Conservation (phyloP, 2,888 invertebrate species). For the Spisula solida region DNA sequence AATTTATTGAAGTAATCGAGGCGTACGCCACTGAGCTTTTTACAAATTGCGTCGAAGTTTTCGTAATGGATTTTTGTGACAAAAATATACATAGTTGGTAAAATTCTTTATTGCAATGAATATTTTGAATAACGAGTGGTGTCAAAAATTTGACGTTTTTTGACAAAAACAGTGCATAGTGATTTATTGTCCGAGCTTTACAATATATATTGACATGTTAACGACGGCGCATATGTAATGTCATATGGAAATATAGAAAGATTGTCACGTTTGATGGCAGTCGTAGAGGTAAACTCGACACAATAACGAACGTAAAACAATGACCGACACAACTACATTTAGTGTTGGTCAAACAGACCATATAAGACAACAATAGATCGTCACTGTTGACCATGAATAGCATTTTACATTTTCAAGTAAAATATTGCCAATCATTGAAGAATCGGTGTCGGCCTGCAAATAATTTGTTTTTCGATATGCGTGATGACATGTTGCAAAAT, state of each 20-base stretch:
- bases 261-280: conserved; percentile 10
- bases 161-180: conserved; percentile 31
- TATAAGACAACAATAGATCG: not conserved
- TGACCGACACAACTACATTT: not conserved
- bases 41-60: not conserved
- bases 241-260: conserved; percentile 17
- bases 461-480: too few relatives aligned
- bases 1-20: not conserved
- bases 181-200: conserved; percentile 29
- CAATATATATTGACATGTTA: conserved; percentile 23
- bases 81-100: conserved; percentile 14
- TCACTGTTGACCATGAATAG: not conserved
- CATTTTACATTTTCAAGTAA: too few relatives aligned
- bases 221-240: not conserved
- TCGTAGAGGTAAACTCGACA: not conserved
- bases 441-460: too few relatives aligned
- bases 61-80: not conserved
- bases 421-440: too few relatives aligned
- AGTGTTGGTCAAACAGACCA: not conserved
- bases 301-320: not conserved
- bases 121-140: conserved; percentile 45
- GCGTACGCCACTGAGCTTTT: not conserved
- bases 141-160: conserved; percentile 47
- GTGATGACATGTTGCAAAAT: too few relatives aligned
- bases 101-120: conserved; percentile 29